A percentile compares a stretch with the other conserved stretches of the same genome.
Conservation (phyloP, 2,113 vertebrate genomes). For the Cottus gobio region DNA sequence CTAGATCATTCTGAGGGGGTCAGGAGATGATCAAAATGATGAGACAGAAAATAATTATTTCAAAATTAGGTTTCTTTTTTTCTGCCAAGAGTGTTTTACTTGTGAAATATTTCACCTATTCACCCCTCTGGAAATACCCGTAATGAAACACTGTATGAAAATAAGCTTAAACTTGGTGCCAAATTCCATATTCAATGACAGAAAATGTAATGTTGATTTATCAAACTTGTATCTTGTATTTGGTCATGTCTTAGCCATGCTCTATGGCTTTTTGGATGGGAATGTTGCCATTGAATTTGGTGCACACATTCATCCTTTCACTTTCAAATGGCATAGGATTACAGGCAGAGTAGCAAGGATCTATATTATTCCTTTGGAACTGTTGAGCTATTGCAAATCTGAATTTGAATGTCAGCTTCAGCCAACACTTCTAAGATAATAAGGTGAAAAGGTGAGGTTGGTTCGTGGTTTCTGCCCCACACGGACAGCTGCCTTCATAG, state of each 20-base stretch:
- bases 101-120: no score
- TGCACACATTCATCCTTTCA: no score
- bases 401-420: not conserved
- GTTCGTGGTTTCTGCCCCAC: not conserved
- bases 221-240: not conserved
- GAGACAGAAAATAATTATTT: not conserved
- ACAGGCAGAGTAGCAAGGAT: not conserved
- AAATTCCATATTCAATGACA: not conserved
- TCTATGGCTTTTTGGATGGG: not conserved
- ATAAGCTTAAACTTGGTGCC: no score
- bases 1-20: not conserved
- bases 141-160: no score
- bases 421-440: not conserved
- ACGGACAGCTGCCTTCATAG: not conserved
- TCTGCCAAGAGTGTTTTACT: no score
- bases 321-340: constrained; percentile 17
- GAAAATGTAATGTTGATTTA: not conserved
- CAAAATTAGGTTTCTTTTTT: no score
- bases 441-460: not conserved
- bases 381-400: constrained; percentile 9
- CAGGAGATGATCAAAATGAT: not conserved
- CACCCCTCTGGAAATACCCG: no score
- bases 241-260: not conserved
- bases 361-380: constrained; percentile 18
- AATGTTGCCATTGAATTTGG: no score